Base-by-base conservation (phyloP, 2,113 vertebrate species). In the Polyodon spathula region DNA sequence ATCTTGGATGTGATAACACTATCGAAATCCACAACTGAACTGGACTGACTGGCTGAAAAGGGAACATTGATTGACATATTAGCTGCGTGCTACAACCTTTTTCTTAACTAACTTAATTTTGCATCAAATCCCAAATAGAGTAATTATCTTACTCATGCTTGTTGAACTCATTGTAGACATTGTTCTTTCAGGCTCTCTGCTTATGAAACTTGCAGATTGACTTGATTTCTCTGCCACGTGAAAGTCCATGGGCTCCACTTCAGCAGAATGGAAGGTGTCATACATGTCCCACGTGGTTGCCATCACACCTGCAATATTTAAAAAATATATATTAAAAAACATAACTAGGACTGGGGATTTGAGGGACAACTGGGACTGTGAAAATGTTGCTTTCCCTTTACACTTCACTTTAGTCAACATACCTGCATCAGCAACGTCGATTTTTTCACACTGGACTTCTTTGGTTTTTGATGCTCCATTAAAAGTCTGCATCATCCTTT, bases 401-500 rank as follows among this genome's bases (percentile, higher is more conserved):
- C 54, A 10, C 15, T 2, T 11, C 54, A 10, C 15, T 2, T 11
- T 10, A 50, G 46, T 12, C 48, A 50, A 1, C 65, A 68, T 64
- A 93, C 95, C 93, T 89, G 88, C 75, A 3, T 95, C 89, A 66
- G 76, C 78, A 70, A 67, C 61, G 59, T 56, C 0, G 59, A 90
- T 62, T 37, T 12, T 63, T 4, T 94, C 85, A 71, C 80, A 89
- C 16, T 97, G 93, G 50, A 85, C 74, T 0, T 87, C 86, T 71
- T 96, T 97, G 64, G 68, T 81, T 72, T 95, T 98, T 3, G 73
- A 15, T 0, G 83, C 81, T 56, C 75, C 82, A 0, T 80, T 88
- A 58, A 95, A n/a, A 1, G 93, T 98, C 77, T 97, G 93, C 81
- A 86, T 78, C 27, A 69, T 74, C 50, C 82, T 86, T 10, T 90